Evolutionary conservation across 1,140 invertebrate species (phyloP), one percentile per base, ranked within the genome.

Genomic region (Oryctes rhinoceros): DNA sequence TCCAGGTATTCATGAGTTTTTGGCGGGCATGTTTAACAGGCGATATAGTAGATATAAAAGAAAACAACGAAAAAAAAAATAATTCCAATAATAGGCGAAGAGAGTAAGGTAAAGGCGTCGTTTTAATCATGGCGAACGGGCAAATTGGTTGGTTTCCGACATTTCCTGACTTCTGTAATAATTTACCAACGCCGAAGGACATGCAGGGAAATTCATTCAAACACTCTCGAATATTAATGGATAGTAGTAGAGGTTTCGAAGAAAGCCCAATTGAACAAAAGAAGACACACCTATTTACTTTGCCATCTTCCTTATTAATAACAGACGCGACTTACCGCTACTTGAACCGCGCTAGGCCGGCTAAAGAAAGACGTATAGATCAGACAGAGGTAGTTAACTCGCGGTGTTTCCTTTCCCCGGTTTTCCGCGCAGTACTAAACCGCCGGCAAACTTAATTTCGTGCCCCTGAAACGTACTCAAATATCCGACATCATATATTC

Each of bases 401-500:
- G 53, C 65, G 11, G 13, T 4, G 20, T 24, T 24, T 35, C 7
- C 20, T 24, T 35, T 15, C 20, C 37, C 13, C 37, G 1, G 65
- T 18, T 59, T 59, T 18, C 53, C 53, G 53, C 53, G 53, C 1
- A 18, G 4, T 24, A 24, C 65, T 71, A 71, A 71, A 71, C 65
- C 65, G 20, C 37, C 65, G 24, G 65, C 18, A 24, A 71, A 71
- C 65, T 24, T 71, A 71, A 71, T 71, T 71, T 71, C 20, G 65
- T 37, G 24, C 65, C 20, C 15, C 65, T 24, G 35, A 71, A 71
- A 35, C 65, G 65, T 71, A 71, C 65, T 71, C 65, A 71, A 71
- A 71, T 24, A 71, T 35, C 13, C 65, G 11, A 71, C 65, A 71
- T 71, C 65, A 71, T 71, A 71, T 71, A 71, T 71, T 71, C 65